Conservation (phyloP, 2,797 vertebrate species). For the Jordanella pulchra region DNA sequence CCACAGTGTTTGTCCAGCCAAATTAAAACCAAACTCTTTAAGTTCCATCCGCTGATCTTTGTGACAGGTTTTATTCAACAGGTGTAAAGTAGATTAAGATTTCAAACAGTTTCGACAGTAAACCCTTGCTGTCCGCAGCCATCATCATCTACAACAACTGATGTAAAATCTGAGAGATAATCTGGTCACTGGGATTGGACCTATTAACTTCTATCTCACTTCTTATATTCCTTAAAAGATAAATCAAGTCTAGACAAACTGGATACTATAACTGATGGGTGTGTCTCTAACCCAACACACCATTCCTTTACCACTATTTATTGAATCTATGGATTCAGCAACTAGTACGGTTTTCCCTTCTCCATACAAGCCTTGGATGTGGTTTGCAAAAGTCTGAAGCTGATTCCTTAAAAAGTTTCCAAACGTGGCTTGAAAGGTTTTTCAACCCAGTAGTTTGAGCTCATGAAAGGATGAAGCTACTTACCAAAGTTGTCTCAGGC, state of each 20-base stretch:
- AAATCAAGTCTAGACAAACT: too few species aligned
- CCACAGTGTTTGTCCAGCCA: neutral
- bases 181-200: too few species aligned
- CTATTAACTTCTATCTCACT: too few species aligned
- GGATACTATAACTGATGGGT: neutral
- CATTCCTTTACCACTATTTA: neutral
- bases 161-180: too few species aligned
- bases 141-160: too few species aligned
- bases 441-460: neutral
- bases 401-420: neutral
- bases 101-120: too few species aligned
- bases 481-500: conserved; percentile 81
- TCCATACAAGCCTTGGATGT: neutral
- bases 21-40: neutral
- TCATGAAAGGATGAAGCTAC: neutral
- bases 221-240: too few species aligned
- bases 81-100: too few species aligned
- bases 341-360: neutral
- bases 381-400: neutral
- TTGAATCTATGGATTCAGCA: neutral
- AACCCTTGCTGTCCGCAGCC: too few species aligned
- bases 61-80: too few species aligned
- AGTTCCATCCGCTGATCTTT: neutral
- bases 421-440: neutral
- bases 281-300: neutral